Base-by-base conservation (phyloP, 2,113 vertebrate genomes). In the Todiramphus chloris region DNA sequence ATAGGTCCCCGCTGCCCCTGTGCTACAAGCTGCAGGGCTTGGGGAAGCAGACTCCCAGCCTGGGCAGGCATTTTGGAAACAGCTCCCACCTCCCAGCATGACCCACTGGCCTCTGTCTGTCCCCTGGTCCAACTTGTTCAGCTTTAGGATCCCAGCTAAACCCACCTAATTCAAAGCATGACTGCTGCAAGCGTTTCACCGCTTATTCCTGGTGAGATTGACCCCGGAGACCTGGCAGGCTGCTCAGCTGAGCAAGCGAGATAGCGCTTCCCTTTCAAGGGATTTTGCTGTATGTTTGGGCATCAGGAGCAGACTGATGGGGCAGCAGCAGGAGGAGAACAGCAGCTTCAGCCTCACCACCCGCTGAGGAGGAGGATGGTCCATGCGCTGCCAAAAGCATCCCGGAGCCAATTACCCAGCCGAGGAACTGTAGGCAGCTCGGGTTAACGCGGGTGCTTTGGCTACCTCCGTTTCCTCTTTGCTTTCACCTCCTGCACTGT, bases 231-330 rank as follows among this genome's bases (percentile, higher is more conserved):
- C 48, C 70, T 8, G 7, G 69, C 66, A 51, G 58, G 37, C 19
- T 39, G 90, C 88, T 90, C 62, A 41, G 82, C 76, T 66, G 77
- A 77, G 86, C n/a, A 7, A 79, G 43, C 2, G n/a, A 75, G 76
- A 84, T 30, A 62, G 25, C 1, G 0, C 43, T 69, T 76, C 67
- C 86, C 80, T 94, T 94, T 80, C 83, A 83, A 94, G 80, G 80
- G 93, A 80, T 95, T 95, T 94, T 79, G 59, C 70, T 73, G 60
- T 85, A 4, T n/a, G 23, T 83, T 72, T 84, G 69, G 86, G 59
- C 89, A 79, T 91, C 39, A 39, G 63, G 64, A 83, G 60, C 74
- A 58, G 59, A 9, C 27, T 8, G 48, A 24, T 50, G 11, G 41
- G 59, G 41, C n/a, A 39, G 63, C 60, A 51, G 73, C 69, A 60